phyloP scores from a whole-genome alignment of 2,797 vertebrate species.

The Syndactyla subalaris region DNA sequence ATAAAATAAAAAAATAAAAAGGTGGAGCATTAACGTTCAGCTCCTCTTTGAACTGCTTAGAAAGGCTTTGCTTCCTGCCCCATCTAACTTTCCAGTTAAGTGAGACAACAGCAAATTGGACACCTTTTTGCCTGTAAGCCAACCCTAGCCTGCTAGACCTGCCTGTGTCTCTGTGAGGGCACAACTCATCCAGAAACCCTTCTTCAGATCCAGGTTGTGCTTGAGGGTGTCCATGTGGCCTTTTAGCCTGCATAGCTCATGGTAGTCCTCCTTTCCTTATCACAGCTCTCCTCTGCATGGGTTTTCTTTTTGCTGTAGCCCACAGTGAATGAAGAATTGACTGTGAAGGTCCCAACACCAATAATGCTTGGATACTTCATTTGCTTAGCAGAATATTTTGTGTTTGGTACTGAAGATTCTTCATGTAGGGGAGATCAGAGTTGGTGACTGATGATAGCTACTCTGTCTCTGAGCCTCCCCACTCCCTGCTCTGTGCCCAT shows the following conservation, averaged over 20 bases:
- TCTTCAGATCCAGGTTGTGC: neutral
- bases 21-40: neutral
- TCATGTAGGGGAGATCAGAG: neutral
- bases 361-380: neutral
- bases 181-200: neutral
- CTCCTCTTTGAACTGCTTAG: neutral
- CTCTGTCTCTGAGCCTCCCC: neutral
- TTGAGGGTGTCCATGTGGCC: rapidly evolving
- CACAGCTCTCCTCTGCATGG: neutral
- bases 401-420: neutral
- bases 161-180: neutral
- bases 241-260: neutral
- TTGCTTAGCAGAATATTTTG: neutral
- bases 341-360: neutral
- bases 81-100: neutral
- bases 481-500: neutral
- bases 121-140: neutral
- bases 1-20: neutral
- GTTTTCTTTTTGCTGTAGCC: neutral
- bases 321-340: neutral
- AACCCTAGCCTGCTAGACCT: neutral
- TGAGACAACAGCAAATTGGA: neutral
- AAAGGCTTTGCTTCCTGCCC: neutral
- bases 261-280: neutral
- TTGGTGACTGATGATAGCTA: neutral